Conservation (phyloP, 2,888 invertebrate species). For the Melanostoma scalare region DNA sequence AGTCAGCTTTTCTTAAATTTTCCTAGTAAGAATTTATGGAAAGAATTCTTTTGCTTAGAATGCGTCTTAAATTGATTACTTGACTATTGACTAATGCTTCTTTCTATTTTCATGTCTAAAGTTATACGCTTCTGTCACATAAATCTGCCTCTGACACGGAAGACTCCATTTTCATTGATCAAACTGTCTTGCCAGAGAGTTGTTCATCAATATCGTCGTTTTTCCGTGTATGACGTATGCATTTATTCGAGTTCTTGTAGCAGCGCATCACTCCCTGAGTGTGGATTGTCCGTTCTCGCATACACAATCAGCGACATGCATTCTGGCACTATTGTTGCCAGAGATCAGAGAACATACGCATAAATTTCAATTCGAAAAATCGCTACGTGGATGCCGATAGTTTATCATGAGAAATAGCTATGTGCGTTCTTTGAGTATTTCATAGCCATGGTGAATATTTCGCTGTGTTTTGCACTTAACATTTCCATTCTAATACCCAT, state of each 20-base stretch:
- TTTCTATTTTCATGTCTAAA: too few relatives aligned
- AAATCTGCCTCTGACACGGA: background rate
- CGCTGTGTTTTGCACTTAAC: slow-evolving; percentile 70
- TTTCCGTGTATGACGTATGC: slow-evolving; percentile 19
- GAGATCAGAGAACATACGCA: slow-evolving; percentile 46
- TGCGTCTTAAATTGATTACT: too few relatives aligned
- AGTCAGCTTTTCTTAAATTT: too few relatives aligned
- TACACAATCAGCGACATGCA: slow-evolving; percentile 59
- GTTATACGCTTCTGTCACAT: too few relatives aligned
- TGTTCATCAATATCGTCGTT: slow-evolving; percentile 46
- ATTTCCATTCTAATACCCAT: slow-evolving; percentile 72
- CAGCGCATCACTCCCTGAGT: slow-evolving; percentile 37
- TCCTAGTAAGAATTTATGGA: too few relatives aligned
- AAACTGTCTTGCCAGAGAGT: slow-evolving; percentile 30
- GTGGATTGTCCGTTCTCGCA: slow-evolving; percentile 35
- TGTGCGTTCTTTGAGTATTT: slow-evolving; percentile 18
- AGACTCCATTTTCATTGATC: slow-evolving; percentile 23
- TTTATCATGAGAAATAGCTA: slow-evolving; percentile 71
- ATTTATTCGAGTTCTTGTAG: slow-evolving; percentile 32
- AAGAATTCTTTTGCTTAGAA: too few relatives aligned
- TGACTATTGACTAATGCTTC: too few relatives aligned
- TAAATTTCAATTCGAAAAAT: slow-evolving; percentile 59
- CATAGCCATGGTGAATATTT: slow-evolving; percentile 34
- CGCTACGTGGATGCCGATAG: slow-evolving; percentile 59
- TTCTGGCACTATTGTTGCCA: slow-evolving; percentile 69